These are phyloP conservation scores for Edolisoma coerulescens DNA, from an alignment of 2,113 vertebrate species.

Conservation along the genomic window DNA sequence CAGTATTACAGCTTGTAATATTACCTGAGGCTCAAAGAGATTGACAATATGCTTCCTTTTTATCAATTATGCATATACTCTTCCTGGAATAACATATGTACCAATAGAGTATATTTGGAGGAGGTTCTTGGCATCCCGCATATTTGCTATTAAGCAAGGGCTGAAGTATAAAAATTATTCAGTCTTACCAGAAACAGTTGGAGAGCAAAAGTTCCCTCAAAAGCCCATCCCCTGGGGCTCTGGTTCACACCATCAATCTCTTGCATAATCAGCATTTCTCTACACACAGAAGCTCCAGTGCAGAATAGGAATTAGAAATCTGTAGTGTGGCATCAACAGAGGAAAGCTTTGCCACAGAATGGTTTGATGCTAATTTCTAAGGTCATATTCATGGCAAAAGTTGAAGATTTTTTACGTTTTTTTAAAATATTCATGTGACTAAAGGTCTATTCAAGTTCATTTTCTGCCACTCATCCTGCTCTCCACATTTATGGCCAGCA, in stretches of 20 bases:
- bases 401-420: neutral
- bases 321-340: neutral
- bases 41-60: neutral
- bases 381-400: neutral
- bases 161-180: neutral
- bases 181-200: neutral
- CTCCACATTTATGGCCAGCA: neutral
- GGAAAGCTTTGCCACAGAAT: neutral
- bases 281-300: neutral
- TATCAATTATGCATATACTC: slow-evolving; percentile 19
- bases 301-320: neutral
- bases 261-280: neutral
- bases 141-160: neutral
- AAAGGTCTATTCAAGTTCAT: neutral
- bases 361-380: neutral
- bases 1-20: neutral
- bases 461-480: neutral
- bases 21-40: neutral
- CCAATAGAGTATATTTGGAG: neutral
- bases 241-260: neutral
- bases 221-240: neutral
- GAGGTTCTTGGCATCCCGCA: neutral
- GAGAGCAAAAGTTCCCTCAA: neutral
- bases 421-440: neutral
- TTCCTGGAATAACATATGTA: neutral